These are phyloP conservation scores for Pseudococcus viburni DNA, from an alignment of 2,888 invertebrate genomes.

Conservation along the genomic window DNA sequence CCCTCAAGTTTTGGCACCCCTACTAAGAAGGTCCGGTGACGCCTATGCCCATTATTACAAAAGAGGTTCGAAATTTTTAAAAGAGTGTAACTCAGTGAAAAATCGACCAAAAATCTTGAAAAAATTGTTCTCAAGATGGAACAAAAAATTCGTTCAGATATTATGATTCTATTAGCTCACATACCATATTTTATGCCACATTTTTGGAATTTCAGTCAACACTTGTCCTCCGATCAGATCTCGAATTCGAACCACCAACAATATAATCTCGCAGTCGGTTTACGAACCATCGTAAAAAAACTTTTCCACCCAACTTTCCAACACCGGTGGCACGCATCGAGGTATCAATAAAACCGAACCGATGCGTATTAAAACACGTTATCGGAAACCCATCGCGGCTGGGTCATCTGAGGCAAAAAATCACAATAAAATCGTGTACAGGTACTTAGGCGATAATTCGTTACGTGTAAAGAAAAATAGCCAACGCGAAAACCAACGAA, in stretches of 20 bases:
- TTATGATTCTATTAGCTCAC: too few relatives aligned
- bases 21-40: too few relatives aligned
- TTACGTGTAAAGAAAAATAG: neutral
- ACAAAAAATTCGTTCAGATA: too few relatives aligned
- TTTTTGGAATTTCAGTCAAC: neutral
- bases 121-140: too few relatives aligned
- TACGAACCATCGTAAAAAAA: conserved; percentile 27
- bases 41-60: too few relatives aligned
- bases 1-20: too few relatives aligned
- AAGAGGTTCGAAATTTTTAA: too few relatives aligned
- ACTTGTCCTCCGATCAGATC: neutral
- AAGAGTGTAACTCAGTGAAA: too few relatives aligned
- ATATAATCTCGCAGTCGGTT: neutral
- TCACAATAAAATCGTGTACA: conserved; percentile 39
- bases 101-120: too few relatives aligned
- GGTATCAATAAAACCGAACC: neutral
- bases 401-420: neutral
- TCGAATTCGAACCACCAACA: neutral
- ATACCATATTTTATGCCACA: too few relatives aligned
- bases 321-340: conserved; percentile 15
- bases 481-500: neutral
- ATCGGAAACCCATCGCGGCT: neutral
- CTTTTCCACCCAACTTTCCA: conserved; percentile 19
- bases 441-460: conserved; percentile 15
- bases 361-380: neutral